Conservation (phyloP, 2,113 vertebrate species). For the Pelvicachromis taeniatus region DNA sequence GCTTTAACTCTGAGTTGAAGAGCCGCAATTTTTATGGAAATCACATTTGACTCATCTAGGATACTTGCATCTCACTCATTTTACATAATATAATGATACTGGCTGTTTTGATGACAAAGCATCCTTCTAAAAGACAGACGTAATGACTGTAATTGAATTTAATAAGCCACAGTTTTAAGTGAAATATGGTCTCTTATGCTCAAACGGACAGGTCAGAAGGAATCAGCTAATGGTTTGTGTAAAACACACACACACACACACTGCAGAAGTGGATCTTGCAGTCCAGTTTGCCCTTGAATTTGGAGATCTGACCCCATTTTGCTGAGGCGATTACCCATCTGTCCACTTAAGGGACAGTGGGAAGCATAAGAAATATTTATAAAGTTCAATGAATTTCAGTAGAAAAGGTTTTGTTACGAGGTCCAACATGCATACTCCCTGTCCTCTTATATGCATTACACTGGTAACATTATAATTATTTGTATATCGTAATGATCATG, state of each 20-base stretch:
- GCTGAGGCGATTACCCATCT: constrained; percentile 53
- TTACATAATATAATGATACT: constrained; percentile 28
- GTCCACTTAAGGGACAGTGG: constrained; percentile 27
- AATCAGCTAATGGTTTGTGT: constrained; percentile 32
- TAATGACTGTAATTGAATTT: constrained; percentile 50
- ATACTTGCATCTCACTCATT: constrained; percentile 22
- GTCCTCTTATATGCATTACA: not conserved
- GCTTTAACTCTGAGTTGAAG: not conserved
- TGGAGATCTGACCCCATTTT: constrained; percentile 42
- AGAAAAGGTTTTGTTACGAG: not conserved
- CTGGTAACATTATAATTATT: not conserved
- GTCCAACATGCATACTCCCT: not conserved
- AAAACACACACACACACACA: not conserved
- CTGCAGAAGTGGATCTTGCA: constrained; percentile 18
- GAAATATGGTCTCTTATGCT: constrained; percentile 44
- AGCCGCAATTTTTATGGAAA: constrained; percentile 26
- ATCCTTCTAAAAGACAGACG: constrained; percentile 31
- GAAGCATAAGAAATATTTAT: constrained; percentile 39
- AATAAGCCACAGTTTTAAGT: constrained; percentile 29
- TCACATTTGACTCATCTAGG: not conserved
- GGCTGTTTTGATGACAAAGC: constrained; percentile 48
- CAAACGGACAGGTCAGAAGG: constrained; percentile 42
- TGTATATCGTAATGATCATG: not conserved
- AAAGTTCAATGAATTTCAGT: constrained; percentile 26
- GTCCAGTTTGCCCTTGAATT: constrained; percentile 58